Evolutionary conservation across 2,113 vertebrate species (phyloP).

Genomic region (Sterna hirundo): DNA sequence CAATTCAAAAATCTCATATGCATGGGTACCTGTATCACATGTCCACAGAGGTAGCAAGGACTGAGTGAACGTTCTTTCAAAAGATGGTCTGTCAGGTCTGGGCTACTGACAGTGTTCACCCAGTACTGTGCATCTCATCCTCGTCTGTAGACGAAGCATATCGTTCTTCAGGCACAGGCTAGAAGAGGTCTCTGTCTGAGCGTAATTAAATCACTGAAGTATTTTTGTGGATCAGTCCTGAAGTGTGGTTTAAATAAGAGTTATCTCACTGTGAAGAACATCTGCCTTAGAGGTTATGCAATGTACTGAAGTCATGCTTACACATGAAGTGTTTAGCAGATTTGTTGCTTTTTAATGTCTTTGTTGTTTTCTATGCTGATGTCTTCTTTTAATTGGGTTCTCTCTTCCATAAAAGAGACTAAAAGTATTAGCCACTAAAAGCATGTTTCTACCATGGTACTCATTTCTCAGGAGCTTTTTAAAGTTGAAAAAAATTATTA

Average conservation of each 20-base stretch:
- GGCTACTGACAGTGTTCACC: not conserved
- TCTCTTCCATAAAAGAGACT: not conserved
- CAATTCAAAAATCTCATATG: not conserved
- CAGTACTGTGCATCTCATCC: not conserved
- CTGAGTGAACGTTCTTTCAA: not conserved
- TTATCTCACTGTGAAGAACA: not conserved
- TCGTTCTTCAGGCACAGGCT: not conserved
- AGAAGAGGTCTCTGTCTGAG: not conserved
- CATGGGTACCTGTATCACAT: not conserved
- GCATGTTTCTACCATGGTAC: not conserved
- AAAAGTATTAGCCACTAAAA: not conserved
- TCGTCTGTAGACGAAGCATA: not conserved
- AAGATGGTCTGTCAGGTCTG: not conserved
- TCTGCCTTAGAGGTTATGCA: not conserved
- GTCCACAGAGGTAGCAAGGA: not conserved
- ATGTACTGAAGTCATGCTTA: not conserved
- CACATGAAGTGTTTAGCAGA: not conserved
- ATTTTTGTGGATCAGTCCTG: not conserved
- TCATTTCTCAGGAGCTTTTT: not conserved
- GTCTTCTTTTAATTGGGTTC: not conserved
- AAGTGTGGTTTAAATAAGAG: not conserved
- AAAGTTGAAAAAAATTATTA: not conserved
- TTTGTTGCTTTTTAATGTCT: not conserved
- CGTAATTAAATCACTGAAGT: not conserved
- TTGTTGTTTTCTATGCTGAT: not conserved